Conservation (phyloP, 2,888 invertebrate species). For the Phytoseiulus persimilis region DNA sequence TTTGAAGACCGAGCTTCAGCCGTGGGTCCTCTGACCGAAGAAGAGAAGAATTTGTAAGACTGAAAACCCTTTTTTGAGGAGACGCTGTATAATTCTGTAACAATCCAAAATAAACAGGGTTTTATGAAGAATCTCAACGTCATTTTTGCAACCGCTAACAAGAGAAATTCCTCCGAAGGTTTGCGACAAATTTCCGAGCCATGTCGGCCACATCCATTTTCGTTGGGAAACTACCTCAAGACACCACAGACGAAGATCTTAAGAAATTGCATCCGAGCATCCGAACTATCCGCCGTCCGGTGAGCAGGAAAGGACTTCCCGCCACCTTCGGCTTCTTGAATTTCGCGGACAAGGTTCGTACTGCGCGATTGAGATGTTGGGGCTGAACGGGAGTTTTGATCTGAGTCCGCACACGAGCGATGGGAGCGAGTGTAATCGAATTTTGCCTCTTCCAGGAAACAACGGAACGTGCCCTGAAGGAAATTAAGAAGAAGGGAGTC, state of each 20-base stretch:
- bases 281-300: neutral
- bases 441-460: neutral
- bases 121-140: no score
- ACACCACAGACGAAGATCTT: conserved; percentile 20
- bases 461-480: neutral
- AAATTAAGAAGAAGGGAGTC: neutral
- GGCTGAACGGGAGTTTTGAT: no score
- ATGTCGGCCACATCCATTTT: conserved; percentile 28
- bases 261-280: conserved; percentile 28
- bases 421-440: no score
- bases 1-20: neutral
- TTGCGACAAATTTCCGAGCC: conserved; percentile 24
- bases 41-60: conserved; percentile 5
- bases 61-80: neutral
- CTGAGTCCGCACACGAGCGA: no score
- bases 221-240: conserved; percentile 19
- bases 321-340: conserved; percentile 28
- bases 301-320: conserved; percentile 15
- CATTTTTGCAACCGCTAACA: no score
- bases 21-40: conserved; percentile 16
- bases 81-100: neutral
- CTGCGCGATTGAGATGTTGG: no score
- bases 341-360: neutral
- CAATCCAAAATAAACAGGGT: no score
- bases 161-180: neutral